A percentile compares a stretch with the other conserved stretches of the same genome.
These are phyloP conservation scores for Hyles vespertilio DNA, from an alignment of 1,140 invertebrate species.

Conservation along the genomic window DNA sequence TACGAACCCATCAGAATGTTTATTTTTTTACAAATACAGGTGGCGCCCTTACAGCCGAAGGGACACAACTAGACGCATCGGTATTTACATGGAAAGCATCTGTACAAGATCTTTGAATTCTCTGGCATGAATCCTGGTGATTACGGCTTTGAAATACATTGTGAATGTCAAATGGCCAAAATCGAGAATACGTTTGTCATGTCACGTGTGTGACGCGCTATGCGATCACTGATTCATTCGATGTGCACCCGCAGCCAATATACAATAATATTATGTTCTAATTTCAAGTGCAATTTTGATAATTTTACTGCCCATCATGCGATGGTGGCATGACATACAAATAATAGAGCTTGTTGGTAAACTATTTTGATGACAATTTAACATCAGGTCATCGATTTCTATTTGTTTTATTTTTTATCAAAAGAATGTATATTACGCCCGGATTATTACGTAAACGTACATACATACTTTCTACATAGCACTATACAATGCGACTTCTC, in stretches of 20 bases:
- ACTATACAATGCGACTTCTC: too few species aligned
- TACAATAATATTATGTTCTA: neutral
- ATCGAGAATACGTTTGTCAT: conserved; percentile 55
- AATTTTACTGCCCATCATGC: neutral
- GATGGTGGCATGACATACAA: too few species aligned
- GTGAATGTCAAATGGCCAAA: conserved; percentile 44
- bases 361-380: too few species aligned
- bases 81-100: conserved; percentile 52
- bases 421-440: too few species aligned
- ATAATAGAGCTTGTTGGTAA: too few species aligned
- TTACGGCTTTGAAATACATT: conserved; percentile 38
- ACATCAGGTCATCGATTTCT: too few species aligned
- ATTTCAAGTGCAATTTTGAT: conserved; percentile 4
- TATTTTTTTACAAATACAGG: conserved; percentile 26
- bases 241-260: conserved; percentile 8
- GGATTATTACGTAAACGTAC: too few species aligned
- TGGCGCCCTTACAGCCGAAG: conserved; percentile 39
- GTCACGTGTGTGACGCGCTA: conserved; percentile 18
- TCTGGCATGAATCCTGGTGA: conserved; percentile 55
- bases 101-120: conserved; percentile 58
- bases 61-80: conserved; percentile 41
- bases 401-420: too few species aligned
- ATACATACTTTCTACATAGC: too few species aligned
- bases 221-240: conserved; percentile 29
- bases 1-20: conserved; percentile 7